Percentiles rank a stretch among this genome's conserved stretches.
Conservation (phyloP, 1,140 invertebrate species). For the Frieseomelitta varia region DNA sequence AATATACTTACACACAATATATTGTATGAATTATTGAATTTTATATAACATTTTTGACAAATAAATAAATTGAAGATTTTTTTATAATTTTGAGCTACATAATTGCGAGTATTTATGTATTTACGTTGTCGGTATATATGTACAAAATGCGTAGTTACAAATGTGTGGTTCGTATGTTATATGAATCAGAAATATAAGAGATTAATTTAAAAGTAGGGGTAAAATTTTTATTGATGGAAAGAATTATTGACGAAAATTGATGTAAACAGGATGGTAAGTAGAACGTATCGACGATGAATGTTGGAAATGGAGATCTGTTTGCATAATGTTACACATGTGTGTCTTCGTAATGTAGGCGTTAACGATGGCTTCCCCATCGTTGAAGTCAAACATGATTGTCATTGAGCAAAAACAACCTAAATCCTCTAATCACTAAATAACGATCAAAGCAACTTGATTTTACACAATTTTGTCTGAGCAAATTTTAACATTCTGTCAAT, state of each 20-base stretch:
- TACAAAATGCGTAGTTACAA: background rate
- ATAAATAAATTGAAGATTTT: too few relatives aligned
- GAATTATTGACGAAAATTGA: background rate
- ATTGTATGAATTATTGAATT: too few relatives aligned
- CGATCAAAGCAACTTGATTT: background rate
- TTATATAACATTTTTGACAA: too few relatives aligned
- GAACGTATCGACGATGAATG: background rate
- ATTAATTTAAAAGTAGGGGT: background rate
- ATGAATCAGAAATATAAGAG: background rate
- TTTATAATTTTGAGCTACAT: too few relatives aligned
- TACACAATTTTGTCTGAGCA: background rate
- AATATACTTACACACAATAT: too few relatives aligned
- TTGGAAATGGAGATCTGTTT: conserved; percentile 24
- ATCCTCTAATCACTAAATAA: background rate
- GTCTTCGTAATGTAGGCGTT: conserved; percentile 58
- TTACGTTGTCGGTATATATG: too few relatives aligned
- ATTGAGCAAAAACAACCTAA: background rate
- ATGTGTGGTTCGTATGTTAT: too few relatives aligned
- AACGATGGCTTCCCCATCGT: conserved; percentile 58
- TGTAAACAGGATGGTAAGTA: background rate
- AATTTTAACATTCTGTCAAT: background rate
- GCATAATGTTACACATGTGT: conserved; percentile 24
- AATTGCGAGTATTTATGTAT: too few relatives aligned
- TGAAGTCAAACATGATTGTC: conserved; percentile 19
- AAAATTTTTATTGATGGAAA: background rate